These are phyloP conservation scores for Acanthurus tractus DNA, from an alignment of 2,797 vertebrate genomes.

Conservation along the genomic window DNA sequence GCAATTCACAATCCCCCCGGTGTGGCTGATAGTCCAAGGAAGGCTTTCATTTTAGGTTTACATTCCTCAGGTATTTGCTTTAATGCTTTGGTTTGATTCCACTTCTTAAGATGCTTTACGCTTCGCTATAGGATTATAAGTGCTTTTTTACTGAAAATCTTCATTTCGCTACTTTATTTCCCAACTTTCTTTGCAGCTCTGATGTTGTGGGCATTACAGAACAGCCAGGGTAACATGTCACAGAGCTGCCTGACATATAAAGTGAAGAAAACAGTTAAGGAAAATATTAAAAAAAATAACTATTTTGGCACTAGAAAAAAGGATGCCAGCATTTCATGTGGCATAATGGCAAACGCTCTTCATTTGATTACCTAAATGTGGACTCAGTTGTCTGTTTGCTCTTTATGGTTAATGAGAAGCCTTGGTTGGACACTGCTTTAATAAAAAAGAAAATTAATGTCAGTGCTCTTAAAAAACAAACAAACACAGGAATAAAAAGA, in stretches of 20 bases:
- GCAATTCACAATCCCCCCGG: constrained; percentile 7
- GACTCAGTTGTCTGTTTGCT: not conserved
- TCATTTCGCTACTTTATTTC: not conserved
- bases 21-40: constrained; percentile 30
- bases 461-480: not conserved
- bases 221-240: constrained; percentile 15
- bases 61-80: constrained; percentile 15
- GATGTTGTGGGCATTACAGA: constrained; percentile 3
- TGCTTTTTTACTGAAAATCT: not conserved
- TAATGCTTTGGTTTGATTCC: constrained; percentile 28
- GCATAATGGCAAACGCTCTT: not conserved
- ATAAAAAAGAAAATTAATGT: not conserved
- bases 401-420: not conserved
- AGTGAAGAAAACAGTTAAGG: not conserved
- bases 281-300: not conserved
- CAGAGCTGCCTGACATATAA: constrained; percentile 4
- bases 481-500: no score
- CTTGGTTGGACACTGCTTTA: not conserved
- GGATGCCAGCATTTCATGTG: not conserved
- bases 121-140: not conserved
- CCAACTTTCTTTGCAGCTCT: constrained; percentile 15
- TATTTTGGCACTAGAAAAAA: no score
- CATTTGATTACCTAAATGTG: not conserved
- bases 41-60: constrained; percentile 43
- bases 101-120: not conserved